These are phyloP conservation scores for Microcebus murinus DNA, from an alignment of 2,113 vertebrate genomes.

Conservation along the genomic window DNA sequence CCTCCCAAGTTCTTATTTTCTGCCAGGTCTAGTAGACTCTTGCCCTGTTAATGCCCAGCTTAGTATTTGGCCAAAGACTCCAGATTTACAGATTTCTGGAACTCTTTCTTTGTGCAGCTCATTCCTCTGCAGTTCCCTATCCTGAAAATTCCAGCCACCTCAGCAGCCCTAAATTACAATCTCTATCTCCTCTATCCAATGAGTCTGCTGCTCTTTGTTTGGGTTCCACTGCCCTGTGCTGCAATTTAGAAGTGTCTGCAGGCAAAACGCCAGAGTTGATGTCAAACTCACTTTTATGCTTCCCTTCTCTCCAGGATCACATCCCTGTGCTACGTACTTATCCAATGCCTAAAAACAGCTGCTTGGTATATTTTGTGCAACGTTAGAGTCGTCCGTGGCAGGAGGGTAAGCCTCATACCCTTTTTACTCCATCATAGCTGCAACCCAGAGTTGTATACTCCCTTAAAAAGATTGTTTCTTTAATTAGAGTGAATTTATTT, in stretches of 20 bases:
- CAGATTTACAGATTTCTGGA: background rate
- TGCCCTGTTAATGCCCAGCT: background rate
- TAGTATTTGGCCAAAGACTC: background rate
- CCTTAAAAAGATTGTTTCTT: constrained; percentile 47
- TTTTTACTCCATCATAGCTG: background rate
- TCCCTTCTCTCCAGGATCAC: constrained; percentile 9
- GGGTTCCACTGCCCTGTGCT: background rate
- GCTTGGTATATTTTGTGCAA: background rate
- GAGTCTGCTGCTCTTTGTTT: constrained; percentile 34
- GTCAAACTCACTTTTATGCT: background rate
- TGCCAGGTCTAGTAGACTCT: background rate
- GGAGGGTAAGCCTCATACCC: background rate
- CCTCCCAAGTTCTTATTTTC: background rate
- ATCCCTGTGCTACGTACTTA: background rate
- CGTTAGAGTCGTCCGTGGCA: constrained; percentile 37
- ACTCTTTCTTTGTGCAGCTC: background rate
- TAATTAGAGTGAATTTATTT: constrained; percentile 60
- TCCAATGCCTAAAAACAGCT: background rate
- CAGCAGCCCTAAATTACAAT: background rate
- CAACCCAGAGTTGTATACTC: background rate
- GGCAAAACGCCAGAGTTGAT: constrained; percentile 21
- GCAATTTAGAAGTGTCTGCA: background rate
- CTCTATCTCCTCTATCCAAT: background rate
- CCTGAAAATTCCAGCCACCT: background rate
- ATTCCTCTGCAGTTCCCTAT: background rate